phyloP scores from a whole-genome alignment of 2,888 invertebrate species.

The Thereva unica region DNA sequence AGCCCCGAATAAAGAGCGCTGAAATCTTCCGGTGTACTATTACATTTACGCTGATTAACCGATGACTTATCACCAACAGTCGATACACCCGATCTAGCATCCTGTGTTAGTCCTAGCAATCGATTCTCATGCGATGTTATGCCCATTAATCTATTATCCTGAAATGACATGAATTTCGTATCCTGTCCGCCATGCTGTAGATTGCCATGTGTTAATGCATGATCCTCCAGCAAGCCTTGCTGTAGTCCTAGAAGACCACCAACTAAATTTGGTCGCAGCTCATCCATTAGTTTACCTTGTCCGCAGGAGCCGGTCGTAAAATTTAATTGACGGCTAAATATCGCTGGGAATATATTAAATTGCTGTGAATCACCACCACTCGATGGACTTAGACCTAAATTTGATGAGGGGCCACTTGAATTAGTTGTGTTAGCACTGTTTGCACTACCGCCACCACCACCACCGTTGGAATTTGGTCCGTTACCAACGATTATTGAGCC shows the following conservation, averaged over 20 bases:
- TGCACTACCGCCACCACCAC: conserved; percentile 43
- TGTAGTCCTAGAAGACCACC: conserved; percentile 78
- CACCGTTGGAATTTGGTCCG: conserved; percentile 51
- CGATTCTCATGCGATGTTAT: conserved; percentile 57
- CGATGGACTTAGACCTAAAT: conserved; percentile 56
- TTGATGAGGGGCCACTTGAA: conserved; percentile 47
- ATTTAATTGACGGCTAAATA: conserved; percentile 86
- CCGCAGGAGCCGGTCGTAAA: conserved; percentile 72
- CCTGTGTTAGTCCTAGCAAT: conserved; percentile 58
- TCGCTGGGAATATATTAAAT: conserved; percentile 90
- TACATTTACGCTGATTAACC: conserved; percentile 68
- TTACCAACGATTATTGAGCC: conserved; percentile 46
- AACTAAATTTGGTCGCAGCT: conserved; percentile 79
- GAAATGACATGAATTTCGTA: conserved; percentile 60
- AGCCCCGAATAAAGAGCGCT: conserved; percentile 78
- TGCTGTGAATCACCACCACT: conserved; percentile 66
- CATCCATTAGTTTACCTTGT: conserved; percentile 84
- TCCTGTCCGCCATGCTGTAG: conserved; percentile 59
- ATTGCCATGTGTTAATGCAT: conserved; percentile 62
- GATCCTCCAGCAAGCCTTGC: conserved; percentile 78
- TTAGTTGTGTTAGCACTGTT: conserved; percentile 33
- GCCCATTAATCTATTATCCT: conserved; percentile 59
- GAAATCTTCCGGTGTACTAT: conserved; percentile 88
- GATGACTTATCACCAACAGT: conserved; percentile 59
- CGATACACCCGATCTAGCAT: conserved; percentile 61